A percentile compares a stretch with the other conserved stretches of the same genome.
Conservation (phyloP, 2,797 vertebrate genomes). For the Petrocephalus sullivani region DNA sequence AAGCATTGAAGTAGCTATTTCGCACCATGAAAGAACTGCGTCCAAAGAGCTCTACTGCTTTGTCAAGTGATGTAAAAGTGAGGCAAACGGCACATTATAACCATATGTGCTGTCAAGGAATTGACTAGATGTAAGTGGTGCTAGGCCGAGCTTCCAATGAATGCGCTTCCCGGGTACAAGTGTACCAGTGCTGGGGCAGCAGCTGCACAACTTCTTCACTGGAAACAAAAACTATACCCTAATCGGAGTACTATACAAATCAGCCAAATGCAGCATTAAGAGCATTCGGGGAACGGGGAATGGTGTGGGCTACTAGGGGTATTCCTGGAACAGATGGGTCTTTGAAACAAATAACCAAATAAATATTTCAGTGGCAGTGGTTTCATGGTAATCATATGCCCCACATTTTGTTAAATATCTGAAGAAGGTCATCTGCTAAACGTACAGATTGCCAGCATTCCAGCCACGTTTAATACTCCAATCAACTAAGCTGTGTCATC, state of each 20-base stretch:
- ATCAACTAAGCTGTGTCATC: neutral
- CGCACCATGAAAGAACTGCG: neutral
- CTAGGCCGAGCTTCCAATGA: neutral
- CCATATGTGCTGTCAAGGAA: neutral
- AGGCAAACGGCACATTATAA: neutral
- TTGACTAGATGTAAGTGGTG: neutral
- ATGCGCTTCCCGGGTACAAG: neutral
- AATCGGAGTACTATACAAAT: neutral
- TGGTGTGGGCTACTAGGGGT: neutral
- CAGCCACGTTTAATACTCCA: conserved; percentile 7
- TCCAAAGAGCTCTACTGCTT: neutral
- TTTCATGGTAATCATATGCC: neutral
- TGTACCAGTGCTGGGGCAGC: neutral
- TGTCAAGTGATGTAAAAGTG: neutral
- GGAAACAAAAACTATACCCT: neutral
- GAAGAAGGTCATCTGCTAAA: neutral
- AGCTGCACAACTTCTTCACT: neutral
- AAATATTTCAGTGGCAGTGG: neutral
- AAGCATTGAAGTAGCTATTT: too few relatives aligned
- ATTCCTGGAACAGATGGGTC: neutral
- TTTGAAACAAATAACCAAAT: neutral
- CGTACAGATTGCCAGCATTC: neutral
- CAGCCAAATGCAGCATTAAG: neutral
- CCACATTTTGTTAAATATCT: neutral
- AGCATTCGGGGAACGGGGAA: neutral